phyloP scores from a whole-genome alignment of 1,140 invertebrate genomes.

The Parapsyche elsis region DNA sequence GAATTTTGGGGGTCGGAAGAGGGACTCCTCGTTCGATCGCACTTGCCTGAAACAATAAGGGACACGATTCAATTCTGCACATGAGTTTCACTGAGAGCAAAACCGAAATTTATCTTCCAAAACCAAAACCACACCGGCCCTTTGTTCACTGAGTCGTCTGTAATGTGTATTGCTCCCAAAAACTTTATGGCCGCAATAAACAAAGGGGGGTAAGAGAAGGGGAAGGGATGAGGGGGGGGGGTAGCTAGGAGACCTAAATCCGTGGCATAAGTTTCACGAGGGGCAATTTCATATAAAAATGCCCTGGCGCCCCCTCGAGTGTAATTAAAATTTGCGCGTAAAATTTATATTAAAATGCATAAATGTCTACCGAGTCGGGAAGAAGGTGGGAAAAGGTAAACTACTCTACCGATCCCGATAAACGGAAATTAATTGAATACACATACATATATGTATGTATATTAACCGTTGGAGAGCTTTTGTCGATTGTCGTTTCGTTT shows the following conservation, averaged over 20 bases:
- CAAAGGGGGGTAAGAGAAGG: conserved; percentile 9
- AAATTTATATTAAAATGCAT: conserved; percentile 38
- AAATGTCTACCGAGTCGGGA: conserved; percentile 3
- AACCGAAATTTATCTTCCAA: conserved; percentile 45
- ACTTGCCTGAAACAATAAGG: conserved; percentile 31
- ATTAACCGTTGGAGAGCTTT: no score
- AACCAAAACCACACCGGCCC: conserved; percentile 41
- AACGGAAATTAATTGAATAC: no score
- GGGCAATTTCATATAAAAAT: conserved; percentile 34
- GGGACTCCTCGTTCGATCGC: not conserved
- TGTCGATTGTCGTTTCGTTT: no score
- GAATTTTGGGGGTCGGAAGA: no score
- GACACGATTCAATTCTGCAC: conserved; percentile 25
- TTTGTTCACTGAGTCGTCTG: conserved; percentile 48
- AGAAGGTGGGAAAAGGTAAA: not conserved
- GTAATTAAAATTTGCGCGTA: conserved; percentile 40
- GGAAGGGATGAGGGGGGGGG: not conserved
- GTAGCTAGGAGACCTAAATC: not conserved
- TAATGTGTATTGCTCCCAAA: conserved; percentile 48
- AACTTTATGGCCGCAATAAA: conserved; percentile 50
- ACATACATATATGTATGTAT: no score
- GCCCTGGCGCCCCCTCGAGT: conserved; percentile 3
- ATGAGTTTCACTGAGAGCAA: not conserved
- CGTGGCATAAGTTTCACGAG: conserved; percentile 16
- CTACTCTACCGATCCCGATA: no score